Percentiles rank a stretch among this genome's conserved stretches.
These are phyloP conservation scores for Phrynosoma platyrhinos DNA, from an alignment of 2,113 vertebrate genomes.

Conservation along the genomic window DNA sequence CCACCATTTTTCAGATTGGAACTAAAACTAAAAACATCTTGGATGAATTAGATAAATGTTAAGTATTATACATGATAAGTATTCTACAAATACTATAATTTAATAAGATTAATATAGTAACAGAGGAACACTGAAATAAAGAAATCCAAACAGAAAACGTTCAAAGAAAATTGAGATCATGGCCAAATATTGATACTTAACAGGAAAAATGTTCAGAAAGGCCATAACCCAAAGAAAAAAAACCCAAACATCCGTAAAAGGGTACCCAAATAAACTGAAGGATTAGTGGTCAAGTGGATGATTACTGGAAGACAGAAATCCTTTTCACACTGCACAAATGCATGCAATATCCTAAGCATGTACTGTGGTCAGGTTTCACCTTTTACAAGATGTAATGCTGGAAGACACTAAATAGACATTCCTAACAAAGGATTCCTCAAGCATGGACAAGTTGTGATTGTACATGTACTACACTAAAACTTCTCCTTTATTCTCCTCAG, in stretches of 20 bases:
- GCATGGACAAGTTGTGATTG: neutral
- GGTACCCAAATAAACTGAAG: neutral
- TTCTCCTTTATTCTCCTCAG: neutral
- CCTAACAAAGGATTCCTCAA: neutral
- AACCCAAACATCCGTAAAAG: slow-evolving; percentile 42
- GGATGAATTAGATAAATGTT: neutral
- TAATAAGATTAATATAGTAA: neutral
- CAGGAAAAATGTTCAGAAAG: slow-evolving; percentile 26
- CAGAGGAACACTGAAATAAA: neutral
- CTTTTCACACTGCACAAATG: neutral
- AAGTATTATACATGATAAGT: neutral
- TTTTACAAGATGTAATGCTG: neutral
- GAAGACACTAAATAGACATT: neutral
- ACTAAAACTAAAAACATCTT: too few relatives aligned
- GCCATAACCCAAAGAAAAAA: slow-evolving; percentile 7
- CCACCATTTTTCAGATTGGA: neutral
- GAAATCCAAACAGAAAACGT: slow-evolving; percentile 27
- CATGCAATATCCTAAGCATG: neutral
- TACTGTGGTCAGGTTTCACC: neutral
- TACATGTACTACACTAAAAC: neutral
- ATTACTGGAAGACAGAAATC: slow-evolving; percentile 7
- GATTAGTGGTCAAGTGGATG: neutral
- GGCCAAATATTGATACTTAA: slow-evolving; percentile 7
- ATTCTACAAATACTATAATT: neutral
- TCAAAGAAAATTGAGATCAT: slow-evolving; percentile 12